A percentile compares a stretch with the other conserved stretches of the same genome.
phyloP scores from a whole-genome alignment of 2,888 invertebrate species.

The Seira musarum region DNA sequence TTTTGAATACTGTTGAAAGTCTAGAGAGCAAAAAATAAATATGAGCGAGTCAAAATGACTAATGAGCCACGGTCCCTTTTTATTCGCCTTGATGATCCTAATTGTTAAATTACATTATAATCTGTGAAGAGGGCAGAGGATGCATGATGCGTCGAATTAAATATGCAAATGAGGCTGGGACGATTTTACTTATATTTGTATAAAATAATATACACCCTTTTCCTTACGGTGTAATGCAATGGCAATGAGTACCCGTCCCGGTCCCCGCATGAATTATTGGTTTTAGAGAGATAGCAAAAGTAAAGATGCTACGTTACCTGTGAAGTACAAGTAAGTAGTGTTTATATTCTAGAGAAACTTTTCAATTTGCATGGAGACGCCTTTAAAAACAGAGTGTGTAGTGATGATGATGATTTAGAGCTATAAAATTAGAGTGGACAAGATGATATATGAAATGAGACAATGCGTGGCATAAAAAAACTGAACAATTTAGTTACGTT shows the following conservation, averaged over 20 bases:
- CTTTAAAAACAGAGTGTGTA: constrained; percentile 14
- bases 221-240: too few species aligned
- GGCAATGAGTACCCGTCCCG: too few species aligned
- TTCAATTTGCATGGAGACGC: constrained; percentile 20
- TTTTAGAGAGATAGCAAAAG: too few species aligned
- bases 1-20: too few species aligned
- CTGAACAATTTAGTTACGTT: constrained; percentile 14
- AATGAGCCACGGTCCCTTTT: constrained; percentile 63
- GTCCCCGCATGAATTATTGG: too few species aligned
- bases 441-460: constrained; percentile 47
- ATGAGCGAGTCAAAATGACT: constrained; percentile 62
- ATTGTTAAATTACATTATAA: constrained; percentile 65
- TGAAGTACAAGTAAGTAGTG: too few species aligned
- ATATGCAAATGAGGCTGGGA: too few species aligned
- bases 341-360: too few species aligned
- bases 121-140: neutral
- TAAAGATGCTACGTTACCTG: too few species aligned
- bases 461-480: constrained; percentile 30
- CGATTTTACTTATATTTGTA: too few species aligned
- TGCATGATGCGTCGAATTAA: neutral
- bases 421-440: constrained; percentile 28
- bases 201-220: too few species aligned
- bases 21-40: constrained; percentile 18
- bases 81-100: constrained; percentile 57
- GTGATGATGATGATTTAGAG: constrained; percentile 3